phyloP scores from a whole-genome alignment of 2,797 vertebrate species.

The Lycodopsis pacificus region DNA sequence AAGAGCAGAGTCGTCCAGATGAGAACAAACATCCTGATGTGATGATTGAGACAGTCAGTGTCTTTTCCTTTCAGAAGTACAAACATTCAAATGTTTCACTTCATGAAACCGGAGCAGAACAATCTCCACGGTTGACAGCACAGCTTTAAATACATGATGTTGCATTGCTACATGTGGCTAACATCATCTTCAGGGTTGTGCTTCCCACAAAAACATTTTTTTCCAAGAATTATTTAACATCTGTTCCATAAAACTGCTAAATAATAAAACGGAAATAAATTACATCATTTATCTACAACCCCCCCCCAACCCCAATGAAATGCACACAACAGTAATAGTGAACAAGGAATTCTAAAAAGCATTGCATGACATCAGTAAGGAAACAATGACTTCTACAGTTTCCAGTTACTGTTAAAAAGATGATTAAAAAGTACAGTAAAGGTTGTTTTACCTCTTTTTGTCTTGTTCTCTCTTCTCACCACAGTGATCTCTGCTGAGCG shows the following conservation, averaged over 20 bases:
- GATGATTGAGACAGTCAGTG: fast-evolving
- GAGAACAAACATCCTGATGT: constrained; percentile 41
- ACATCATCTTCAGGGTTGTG: background rate
- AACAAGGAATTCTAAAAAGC: background rate
- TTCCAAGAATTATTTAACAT: background rate
- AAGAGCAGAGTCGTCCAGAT: constrained; percentile 41
- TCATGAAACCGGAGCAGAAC: constrained; percentile 6
- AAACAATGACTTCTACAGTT: background rate
- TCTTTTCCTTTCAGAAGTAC: background rate
- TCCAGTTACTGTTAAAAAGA: background rate
- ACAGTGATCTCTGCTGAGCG: background rate
- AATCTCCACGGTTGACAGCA: background rate
- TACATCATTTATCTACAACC: background rate
- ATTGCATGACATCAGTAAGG: background rate
- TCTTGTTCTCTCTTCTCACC: background rate
- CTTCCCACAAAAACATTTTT: background rate
- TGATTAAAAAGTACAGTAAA: background rate
- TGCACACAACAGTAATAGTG: background rate
- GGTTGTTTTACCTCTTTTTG: constrained; percentile 17
- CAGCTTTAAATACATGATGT: constrained; percentile 16
- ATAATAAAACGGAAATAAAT: background rate
- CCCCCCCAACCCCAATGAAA: background rate
- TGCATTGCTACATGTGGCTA: background rate
- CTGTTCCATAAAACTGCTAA: background rate
- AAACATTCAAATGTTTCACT: background rate